These are phyloP conservation scores for Campylorhamphus procurvoides DNA, from an alignment of 2,113 vertebrate species.

Conservation along the genomic window DNA sequence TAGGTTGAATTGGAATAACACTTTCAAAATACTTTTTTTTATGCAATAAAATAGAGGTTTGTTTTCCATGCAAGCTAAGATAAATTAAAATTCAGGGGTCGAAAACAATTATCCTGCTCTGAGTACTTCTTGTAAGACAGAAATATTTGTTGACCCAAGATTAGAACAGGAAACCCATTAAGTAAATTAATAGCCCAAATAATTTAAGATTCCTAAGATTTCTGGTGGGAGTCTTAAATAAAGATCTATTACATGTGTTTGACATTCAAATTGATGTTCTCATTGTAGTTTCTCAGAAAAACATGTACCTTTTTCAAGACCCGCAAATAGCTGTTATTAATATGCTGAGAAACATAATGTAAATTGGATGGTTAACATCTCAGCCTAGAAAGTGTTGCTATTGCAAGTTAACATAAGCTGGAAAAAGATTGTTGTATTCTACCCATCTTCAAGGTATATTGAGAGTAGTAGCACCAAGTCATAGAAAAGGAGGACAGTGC, in stretches of 20 bases:
- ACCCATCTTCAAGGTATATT: neutral
- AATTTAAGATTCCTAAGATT: slow-evolving; percentile 20
- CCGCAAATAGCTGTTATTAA: neutral
- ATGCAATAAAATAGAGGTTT: neutral
- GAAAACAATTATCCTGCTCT: neutral
- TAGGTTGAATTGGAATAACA: neutral
- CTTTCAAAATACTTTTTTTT: neutral
- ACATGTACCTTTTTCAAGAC: neutral
- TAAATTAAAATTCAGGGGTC: slow-evolving; percentile 6
- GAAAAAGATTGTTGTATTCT: neutral
- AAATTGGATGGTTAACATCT: neutral
- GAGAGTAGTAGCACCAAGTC: neutral
- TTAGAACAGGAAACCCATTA: neutral
- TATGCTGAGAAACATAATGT: neutral
- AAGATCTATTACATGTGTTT: neutral
- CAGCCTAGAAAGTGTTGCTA: neutral
- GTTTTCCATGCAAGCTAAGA: neutral
- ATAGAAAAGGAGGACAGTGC: neutral
- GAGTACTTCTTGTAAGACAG: neutral
- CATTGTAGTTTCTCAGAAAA: neutral
- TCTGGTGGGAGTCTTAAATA: slow-evolving; percentile 35
- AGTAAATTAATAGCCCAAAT: slow-evolving; percentile 36
- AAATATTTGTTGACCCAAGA: slow-evolving; percentile 30
- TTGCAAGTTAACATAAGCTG: neutral
- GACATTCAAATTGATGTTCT: neutral